These are phyloP conservation scores for Drosophila nigromelanica DNA, from an alignment of 1,140 invertebrate species.

Conservation along the genomic window DNA sequence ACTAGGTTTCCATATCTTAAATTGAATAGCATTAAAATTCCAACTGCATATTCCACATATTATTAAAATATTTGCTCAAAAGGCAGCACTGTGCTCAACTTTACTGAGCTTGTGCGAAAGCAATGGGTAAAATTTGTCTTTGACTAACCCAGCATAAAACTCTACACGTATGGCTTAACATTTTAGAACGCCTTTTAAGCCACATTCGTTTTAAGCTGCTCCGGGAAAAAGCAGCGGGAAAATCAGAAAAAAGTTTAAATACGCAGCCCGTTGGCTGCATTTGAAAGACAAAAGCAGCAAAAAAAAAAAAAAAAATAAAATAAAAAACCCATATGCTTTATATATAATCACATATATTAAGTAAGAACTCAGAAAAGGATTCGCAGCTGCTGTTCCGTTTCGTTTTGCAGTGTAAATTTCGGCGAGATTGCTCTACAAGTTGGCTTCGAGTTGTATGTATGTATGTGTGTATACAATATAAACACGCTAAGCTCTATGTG, in stretches of 20 bases:
- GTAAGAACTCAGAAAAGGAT: slow-evolving; percentile 33
- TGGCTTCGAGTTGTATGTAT: no score
- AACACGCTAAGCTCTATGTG: neutral
- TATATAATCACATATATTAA: slow-evolving; percentile 49
- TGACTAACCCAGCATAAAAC: slow-evolving; percentile 75
- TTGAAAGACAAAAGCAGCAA: slow-evolving; percentile 42
- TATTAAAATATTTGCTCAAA: neutral
- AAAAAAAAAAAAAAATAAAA: neutral
- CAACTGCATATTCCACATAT: neutral
- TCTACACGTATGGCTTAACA: slow-evolving; percentile 75
- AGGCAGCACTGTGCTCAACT: slow-evolving; percentile 1
- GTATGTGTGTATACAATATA: neutral
- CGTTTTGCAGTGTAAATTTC: slow-evolving; percentile 12
- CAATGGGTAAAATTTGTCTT: slow-evolving; percentile 65
- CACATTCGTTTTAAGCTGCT: slow-evolving; percentile 47
- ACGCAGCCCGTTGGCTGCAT: slow-evolving; percentile 14
- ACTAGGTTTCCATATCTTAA: neutral
- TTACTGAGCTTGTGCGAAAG: slow-evolving; percentile 22
- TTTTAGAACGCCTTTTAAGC: slow-evolving; percentile 61
- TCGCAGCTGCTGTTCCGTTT: slow-evolving; percentile 2
- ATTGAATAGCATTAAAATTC: neutral
- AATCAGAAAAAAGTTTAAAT: slow-evolving; percentile 36
- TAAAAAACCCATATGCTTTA: slow-evolving; percentile 42
- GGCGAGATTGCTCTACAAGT: neutral
- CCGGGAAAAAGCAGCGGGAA: slow-evolving; percentile 18